Conservation (phyloP, 2,113 vertebrate species). For the Passerina amoena region DNA sequence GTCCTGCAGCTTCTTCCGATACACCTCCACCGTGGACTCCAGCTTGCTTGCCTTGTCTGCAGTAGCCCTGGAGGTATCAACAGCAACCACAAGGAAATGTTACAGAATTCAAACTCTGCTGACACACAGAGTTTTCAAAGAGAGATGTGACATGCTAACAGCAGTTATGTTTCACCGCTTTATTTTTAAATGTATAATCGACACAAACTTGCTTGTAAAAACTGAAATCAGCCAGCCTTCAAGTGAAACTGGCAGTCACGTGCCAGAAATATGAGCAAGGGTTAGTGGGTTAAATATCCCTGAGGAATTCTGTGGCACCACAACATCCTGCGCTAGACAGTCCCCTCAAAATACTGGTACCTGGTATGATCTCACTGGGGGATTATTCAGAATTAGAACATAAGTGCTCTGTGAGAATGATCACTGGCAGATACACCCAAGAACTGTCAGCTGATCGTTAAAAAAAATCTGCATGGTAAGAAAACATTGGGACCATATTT, state of each 20-base stretch:
- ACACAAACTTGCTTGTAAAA: neutral
- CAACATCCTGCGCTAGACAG: neutral
- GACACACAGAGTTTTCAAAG: neutral
- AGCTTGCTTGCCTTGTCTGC: slow-evolving; percentile 91
- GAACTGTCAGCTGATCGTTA: neutral
- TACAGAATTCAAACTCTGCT: neutral
- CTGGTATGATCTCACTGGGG: neutral
- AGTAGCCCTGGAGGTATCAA: slow-evolving; percentile 37
- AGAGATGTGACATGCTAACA: neutral
- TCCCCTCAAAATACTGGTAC: neutral
- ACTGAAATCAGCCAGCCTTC: neutral
- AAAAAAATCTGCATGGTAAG: neutral
- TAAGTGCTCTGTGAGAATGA: neutral
- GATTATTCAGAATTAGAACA: neutral
- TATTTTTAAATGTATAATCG: neutral
- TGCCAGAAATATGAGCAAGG: neutral
- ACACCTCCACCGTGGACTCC: slow-evolving; percentile 91
- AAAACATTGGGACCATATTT: neutral
- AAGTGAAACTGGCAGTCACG: neutral
- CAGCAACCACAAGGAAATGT: neutral
- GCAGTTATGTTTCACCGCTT: neutral
- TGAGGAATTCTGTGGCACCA: neutral
- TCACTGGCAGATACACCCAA: neutral
- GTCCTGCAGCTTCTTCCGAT: slow-evolving; percentile 94
- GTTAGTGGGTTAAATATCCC: neutral